Evolutionary conservation across 1,140 invertebrate genomes (phyloP), one percentile per base, ranked within the genome.

Genomic region (Euura saliciscinereae): DNA sequence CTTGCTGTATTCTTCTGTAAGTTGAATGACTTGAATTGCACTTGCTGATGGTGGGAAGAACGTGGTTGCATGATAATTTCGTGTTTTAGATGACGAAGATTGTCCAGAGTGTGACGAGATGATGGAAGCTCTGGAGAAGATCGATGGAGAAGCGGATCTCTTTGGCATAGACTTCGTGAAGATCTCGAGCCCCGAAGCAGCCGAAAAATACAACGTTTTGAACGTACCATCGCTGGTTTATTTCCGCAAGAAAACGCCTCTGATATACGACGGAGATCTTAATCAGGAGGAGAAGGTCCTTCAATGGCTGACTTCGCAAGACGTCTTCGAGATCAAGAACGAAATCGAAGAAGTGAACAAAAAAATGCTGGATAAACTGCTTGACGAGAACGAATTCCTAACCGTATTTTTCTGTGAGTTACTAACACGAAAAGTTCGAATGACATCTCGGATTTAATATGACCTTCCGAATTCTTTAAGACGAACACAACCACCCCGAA

Each of bases 141-240:
- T 98, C 78, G 97, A 98, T 80, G 96, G 96, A 43, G 96, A 98
- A 88, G 96, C 96, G 3, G 96, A 98, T 88, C 90, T 94, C 72
- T 97, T 93, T 87, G 97, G 96, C 45, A 97, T 98, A 78, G 96
- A 98, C 82, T 97, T 98, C 86, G 96, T 98, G 0, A 98, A 98
- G 85, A 96, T 98, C 66, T 92, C 92, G n/a, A 95, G 95, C 81
- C 86, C 91, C 0, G 93, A 96, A 78, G 94, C 95, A 2, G 94
- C 95, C 13, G 91, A 92, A 70, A 93, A 94, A 79, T 96, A 94
- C 81, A 92, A 93, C 75, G 90, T 97, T 67, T 89, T 95, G 2
- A 94, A 94, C 79, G 91, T 94, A 71, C 97, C 97, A 5, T 93
- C 95, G 2, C 85, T 98, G 11, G 94, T 96, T 42, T 98, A 97